A percentile compares a stretch with the other conserved stretches of the same genome.
These are phyloP conservation scores for Orchestes rusci DNA, from an alignment of 2,888 invertebrate genomes.

Conservation along the genomic window DNA sequence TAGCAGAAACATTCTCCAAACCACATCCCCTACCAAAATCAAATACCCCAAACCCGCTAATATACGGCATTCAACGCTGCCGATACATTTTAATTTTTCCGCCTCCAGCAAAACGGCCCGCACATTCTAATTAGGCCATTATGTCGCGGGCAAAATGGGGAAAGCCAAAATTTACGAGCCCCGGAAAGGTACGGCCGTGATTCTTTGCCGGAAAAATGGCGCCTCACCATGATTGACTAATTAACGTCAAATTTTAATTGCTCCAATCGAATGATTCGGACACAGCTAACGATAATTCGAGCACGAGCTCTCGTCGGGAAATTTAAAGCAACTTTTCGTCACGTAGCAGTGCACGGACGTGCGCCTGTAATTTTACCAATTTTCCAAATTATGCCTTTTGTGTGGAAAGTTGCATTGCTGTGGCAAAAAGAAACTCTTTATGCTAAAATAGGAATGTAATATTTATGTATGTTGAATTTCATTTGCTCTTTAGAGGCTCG, in stretches of 20 bases:
- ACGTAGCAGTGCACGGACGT: constrained; percentile 18
- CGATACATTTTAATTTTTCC: too few relatives aligned
- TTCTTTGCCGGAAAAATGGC: too few relatives aligned
- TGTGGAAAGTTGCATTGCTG: too few relatives aligned
- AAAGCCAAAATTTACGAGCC: constrained; percentile 10
- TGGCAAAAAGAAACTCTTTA: too few relatives aligned
- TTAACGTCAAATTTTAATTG: constrained; percentile 18
- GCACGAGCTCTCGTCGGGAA: constrained; percentile 10
- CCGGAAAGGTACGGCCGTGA: not conserved
- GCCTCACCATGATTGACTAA: constrained; percentile 15
- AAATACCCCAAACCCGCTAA: too few relatives aligned
- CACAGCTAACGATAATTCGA: constrained; percentile 7
- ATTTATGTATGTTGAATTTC: too few relatives aligned
- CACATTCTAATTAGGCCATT: constrained; percentile 10
- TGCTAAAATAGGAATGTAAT: too few relatives aligned
- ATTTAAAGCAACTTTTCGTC: constrained; percentile 19
- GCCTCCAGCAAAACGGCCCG: too few relatives aligned
- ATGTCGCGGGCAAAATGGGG: not conserved
- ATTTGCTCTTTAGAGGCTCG: too few relatives aligned
- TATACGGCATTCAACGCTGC: too few relatives aligned
- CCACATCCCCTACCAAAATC: too few relatives aligned
- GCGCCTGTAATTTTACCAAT: constrained; percentile 20
- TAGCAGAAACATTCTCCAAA: too few relatives aligned
- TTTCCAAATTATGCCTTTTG: constrained; percentile 19
- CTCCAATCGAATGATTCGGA: constrained; percentile 15